Percentiles rank a stretch among this genome's conserved stretches.
Conservation (phyloP, 2,797 vertebrate species). For the Pachyuromys duprasi region DNA sequence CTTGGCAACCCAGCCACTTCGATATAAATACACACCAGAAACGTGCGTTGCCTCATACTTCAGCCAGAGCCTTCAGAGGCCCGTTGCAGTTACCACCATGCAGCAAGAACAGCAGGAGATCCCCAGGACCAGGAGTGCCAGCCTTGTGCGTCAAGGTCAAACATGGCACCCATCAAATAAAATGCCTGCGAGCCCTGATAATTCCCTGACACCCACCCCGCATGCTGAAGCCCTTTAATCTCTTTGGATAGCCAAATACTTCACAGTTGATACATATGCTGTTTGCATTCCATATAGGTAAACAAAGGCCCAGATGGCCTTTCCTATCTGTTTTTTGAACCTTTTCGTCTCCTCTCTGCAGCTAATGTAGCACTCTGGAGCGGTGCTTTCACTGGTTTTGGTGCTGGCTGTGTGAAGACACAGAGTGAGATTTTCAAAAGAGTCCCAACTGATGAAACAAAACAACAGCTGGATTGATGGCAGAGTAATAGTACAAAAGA, state of each 20-base stretch:
- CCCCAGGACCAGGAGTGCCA: conserved; percentile 48
- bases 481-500: not conserved
- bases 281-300: conserved; percentile 36
- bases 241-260: not conserved
- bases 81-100: conserved; percentile 22
- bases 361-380: not conserved
- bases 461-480: not conserved
- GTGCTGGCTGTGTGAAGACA: not conserved
- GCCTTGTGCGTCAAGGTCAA: conserved; percentile 62
- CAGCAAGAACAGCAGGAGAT: conserved; percentile 51
- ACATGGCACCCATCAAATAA: conserved; percentile 41
- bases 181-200: conserved; percentile 27
- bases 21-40: conserved; percentile 90
- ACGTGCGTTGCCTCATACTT: conserved; percentile 77
- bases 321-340: conserved; percentile 9
- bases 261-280: not conserved
- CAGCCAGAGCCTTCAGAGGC: conserved; percentile 70
- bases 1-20: conserved; percentile 89
- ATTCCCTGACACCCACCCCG: conserved; percentile 27
- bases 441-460: not conserved
- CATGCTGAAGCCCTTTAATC: conserved; percentile 17
- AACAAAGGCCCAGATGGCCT: not conserved
- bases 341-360: not conserved
- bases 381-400: not conserved
- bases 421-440: not conserved